Conservation (phyloP, 2,113 vertebrate genomes). For the Sphyrna mokarran region DNA sequence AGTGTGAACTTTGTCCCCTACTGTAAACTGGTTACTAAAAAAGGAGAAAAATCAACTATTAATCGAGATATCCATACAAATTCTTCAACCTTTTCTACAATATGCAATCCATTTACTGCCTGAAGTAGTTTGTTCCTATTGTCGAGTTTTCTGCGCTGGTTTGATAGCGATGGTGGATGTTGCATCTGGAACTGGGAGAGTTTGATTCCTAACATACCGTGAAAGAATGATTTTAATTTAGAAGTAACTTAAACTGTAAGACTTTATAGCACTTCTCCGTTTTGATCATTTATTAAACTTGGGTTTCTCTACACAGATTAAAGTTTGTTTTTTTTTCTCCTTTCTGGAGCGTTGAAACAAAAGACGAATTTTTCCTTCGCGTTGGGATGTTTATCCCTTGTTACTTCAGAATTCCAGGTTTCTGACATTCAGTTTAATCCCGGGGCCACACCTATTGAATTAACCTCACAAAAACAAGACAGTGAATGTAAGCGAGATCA, state of each 20-base stretch:
- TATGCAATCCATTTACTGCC: not conserved
- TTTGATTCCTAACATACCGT: not conserved
- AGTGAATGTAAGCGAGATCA: not conserved
- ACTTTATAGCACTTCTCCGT: not conserved
- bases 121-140: not conserved
- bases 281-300: not conserved
- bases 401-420: not conserved
- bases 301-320: not conserved
- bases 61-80: not conserved
- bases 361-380: not conserved
- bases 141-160: too few relatives aligned
- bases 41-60: not conserved
- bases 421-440: conserved; percentile 13
- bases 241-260: not conserved
- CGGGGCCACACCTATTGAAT: conserved; percentile 77
- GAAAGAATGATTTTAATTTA: not conserved
- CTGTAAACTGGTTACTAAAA: not conserved
- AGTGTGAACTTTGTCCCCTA: not conserved
- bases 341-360: not conserved
- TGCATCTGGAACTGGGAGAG: not conserved
- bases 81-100: not conserved
- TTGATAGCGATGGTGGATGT: not conserved
- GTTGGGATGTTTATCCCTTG: not conserved
- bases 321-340: too few relatives aligned
- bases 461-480: conserved; percentile 45